Evolutionary conservation across 2,888 invertebrate genomes (phyloP).

Genomic region (Leptopilina syphax): DNA sequence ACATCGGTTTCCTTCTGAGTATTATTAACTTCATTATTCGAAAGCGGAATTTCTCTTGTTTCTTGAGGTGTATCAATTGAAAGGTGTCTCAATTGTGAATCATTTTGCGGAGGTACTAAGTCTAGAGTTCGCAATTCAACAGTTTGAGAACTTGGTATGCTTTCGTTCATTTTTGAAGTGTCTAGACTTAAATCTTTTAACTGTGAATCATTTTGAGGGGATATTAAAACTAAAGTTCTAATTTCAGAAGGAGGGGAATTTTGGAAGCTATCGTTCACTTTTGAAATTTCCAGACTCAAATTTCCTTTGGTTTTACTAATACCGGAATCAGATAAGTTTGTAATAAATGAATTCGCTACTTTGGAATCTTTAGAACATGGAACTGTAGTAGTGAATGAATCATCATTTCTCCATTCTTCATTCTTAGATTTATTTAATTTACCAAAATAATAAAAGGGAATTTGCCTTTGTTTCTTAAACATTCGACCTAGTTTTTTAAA

Average conservation of each 20-base stretch:
- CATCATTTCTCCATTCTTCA: background rate
- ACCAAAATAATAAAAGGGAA: constrained; percentile 22
- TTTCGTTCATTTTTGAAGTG: background rate
- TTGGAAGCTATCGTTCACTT: background rate
- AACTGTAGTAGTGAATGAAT: background rate
- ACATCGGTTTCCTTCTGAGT: background rate
- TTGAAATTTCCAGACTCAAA: background rate
- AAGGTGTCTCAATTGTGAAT: constrained; percentile 19
- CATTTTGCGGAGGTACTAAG: constrained; percentile 12
- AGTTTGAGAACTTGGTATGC: background rate
- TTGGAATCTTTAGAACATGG: background rate
- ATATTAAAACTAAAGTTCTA: background rate
- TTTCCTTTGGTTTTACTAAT: constrained; percentile 1
- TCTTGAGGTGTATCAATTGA: constrained; percentile 15
- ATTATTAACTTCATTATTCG: background rate
- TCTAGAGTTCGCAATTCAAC: background rate
- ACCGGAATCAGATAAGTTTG: constrained; percentile 13
- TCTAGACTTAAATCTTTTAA: background rate
- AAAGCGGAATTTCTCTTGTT: background rate
- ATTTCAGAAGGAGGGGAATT: background rate
- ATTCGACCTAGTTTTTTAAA: constrained; percentile 24
- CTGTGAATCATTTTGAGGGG: constrained; percentile 26
- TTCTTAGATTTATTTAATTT: background rate
- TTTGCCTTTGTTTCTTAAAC: background rate
- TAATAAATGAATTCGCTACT: background rate